A percentile compares a stretch with the other conserved stretches of the same genome.
These are phyloP conservation scores for Megastigmus dorsalis DNA, from an alignment of 2,888 invertebrate genomes.

Conservation along the genomic window DNA sequence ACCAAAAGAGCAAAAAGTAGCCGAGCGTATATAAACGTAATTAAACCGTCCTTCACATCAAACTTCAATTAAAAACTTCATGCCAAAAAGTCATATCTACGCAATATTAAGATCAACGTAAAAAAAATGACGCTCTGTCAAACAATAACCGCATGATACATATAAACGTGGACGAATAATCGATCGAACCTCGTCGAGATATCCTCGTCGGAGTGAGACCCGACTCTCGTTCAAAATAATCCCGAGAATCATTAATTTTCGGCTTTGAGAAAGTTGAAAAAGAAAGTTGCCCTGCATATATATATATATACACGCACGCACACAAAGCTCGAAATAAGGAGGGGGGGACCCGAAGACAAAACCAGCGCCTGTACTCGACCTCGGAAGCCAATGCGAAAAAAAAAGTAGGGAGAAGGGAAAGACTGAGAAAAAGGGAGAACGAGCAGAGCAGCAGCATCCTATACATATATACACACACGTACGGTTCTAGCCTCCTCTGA, in stretches of 20 bases:
- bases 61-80: too few relatives aligned
- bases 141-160: too few relatives aligned
- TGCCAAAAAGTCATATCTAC: too few relatives aligned
- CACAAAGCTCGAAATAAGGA: neutral
- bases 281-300: too few relatives aligned
- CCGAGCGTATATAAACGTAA: too few relatives aligned
- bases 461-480: too few relatives aligned
- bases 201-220: neutral
- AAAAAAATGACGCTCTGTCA: too few relatives aligned
- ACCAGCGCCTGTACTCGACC: neutral
- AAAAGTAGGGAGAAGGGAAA: neutral
- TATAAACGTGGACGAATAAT: neutral
- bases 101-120: too few relatives aligned
- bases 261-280: slow-evolving; percentile 35
- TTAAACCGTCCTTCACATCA: too few relatives aligned
- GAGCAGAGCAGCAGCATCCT: neutral
- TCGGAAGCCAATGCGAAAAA: neutral
- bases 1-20: too few relatives aligned
- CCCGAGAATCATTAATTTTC: slow-evolving; percentile 34
- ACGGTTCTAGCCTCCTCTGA: neutral
- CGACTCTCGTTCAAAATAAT: neutral
- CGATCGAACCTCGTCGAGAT: neutral
- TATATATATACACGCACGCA: too few relatives aligned
- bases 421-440: neutral
- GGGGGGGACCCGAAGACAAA: neutral